Percentiles rank a stretch among this genome's conserved stretches.
phyloP scores from a whole-genome alignment of 2,113 vertebrate species.

The Plecotus auritus region DNA sequence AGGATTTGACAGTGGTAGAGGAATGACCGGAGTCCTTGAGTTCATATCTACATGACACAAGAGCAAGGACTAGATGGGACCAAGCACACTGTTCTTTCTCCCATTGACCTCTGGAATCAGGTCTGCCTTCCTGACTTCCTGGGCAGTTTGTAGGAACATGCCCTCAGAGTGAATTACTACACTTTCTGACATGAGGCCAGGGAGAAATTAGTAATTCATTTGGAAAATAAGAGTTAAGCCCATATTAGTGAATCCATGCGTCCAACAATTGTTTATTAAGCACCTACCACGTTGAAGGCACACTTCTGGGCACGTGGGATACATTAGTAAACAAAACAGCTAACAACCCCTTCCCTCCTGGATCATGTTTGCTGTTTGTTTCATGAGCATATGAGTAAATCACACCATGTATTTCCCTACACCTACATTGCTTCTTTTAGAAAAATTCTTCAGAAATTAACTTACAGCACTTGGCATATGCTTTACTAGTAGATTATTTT shows the following conservation, averaged over 20 bases:
- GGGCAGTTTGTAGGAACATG: not conserved
- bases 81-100: not conserved
- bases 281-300: not conserved
- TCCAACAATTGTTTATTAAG: not conserved
- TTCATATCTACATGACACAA: rapidly evolving
- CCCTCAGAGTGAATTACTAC: not conserved
- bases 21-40: not conserved
- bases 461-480: not conserved
- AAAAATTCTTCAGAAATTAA: not conserved
- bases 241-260: not conserved
- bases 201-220: not conserved
- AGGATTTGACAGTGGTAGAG: not conserved
- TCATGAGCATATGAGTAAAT: not conserved
- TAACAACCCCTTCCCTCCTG: not conserved
- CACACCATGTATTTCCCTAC: not conserved
- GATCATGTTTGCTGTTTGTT: not conserved
- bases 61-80: not conserved
- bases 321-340: not conserved
- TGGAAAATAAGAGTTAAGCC: not conserved
- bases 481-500: not conserved
- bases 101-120: not conserved
- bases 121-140: not conserved
- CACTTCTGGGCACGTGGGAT: not conserved
- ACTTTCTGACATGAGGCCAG: not conserved
- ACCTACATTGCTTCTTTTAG: not conserved